Evolutionary conservation across 2,888 invertebrate genomes (phyloP).

Genomic region (Autographa pulchrina): DNA sequence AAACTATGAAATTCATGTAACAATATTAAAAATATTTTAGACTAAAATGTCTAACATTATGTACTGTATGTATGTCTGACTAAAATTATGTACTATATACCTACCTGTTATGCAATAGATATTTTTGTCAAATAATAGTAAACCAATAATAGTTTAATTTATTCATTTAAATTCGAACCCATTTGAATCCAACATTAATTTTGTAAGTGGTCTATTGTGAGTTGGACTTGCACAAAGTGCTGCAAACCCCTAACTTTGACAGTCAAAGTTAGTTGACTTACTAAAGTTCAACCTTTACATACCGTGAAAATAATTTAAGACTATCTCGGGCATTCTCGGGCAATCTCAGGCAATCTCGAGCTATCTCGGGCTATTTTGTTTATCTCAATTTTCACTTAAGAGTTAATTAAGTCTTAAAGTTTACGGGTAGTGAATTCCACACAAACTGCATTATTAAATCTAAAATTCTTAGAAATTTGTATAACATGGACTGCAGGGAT

Average conservation of each 20-base stretch:
- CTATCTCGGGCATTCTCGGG: neutral
- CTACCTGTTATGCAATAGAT: too few relatives aligned
- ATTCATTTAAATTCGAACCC: neutral
- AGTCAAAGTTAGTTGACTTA: constrained; percentile 3
- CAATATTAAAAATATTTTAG: neutral
- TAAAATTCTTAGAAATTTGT: neutral
- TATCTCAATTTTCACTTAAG: neutral
- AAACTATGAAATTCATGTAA: neutral
- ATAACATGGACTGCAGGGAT: neutral
- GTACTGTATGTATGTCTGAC: too few relatives aligned
- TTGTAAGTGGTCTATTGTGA: constrained; percentile 7
- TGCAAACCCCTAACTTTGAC: neutral
- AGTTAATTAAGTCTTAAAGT: neutral
- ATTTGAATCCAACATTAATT: constrained; percentile 7
- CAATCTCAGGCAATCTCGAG: neutral
- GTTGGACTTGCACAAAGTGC: constrained; percentile 3
- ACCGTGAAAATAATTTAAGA: neutral
- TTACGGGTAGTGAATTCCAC: neutral
- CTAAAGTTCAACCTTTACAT: constrained; percentile 3
- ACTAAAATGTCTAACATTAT: too few relatives aligned
- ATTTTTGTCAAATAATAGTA: neutral
- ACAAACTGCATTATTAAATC: neutral
- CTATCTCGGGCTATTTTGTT: constrained; percentile 3
- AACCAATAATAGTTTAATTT: neutral
- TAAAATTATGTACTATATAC: too few relatives aligned